phyloP scores from a whole-genome alignment of 2,797 vertebrate genomes.

The Enteromius paludinosus region DNA sequence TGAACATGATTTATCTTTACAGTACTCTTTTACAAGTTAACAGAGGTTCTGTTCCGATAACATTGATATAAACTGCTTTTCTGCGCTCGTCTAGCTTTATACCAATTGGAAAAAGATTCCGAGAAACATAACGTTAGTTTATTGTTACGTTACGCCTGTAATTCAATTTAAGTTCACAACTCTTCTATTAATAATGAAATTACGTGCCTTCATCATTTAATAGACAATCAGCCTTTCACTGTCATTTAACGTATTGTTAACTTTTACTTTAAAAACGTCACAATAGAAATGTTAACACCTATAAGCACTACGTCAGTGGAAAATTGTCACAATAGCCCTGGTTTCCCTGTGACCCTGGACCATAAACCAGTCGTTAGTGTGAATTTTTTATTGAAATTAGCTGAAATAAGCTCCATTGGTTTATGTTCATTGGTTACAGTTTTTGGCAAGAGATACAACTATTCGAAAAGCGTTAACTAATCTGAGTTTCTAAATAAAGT shows the following conservation, averaged over 20 bases:
- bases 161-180: background rate
- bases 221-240: background rate
- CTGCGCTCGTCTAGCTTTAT: background rate
- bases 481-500: background rate
- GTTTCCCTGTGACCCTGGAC: background rate
- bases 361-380: too few relatives aligned
- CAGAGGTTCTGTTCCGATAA: background rate
- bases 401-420: too few relatives aligned
- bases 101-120: background rate
- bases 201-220: background rate
- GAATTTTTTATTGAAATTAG: too few relatives aligned
- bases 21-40: background rate
- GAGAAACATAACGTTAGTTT: background rate
- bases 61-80: background rate
- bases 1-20: background rate
- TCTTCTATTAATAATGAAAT: background rate
- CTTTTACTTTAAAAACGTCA: background rate
- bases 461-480: background rate
- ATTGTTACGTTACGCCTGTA: background rate
- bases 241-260: background rate
- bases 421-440: too few relatives aligned
- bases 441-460: too few relatives aligned
- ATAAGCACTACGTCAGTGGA: background rate
- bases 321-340: background rate
- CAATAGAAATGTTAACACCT: background rate